Base-by-base conservation (phyloP, 2,113 vertebrate genomes). In the Brachyhypopomus gauderio region DNA sequence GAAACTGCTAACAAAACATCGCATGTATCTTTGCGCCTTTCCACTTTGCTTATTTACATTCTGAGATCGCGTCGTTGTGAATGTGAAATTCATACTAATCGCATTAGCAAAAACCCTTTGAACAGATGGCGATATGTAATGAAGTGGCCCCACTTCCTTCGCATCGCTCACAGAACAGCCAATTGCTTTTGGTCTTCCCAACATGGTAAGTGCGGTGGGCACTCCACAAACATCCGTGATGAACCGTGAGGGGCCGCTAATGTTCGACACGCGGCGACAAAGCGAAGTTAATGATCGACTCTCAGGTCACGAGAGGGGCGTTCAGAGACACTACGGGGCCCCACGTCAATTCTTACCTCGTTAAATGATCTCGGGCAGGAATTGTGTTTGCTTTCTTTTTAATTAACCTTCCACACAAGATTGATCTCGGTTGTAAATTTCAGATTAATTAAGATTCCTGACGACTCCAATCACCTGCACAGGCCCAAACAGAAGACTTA, bases 251-350 rank as follows among this genome's bases (percentile, higher is more conserved):
- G 67, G 22, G 1, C 70, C 55, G 48, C 23, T 25, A 66, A n/a
- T 34, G 59, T 74, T 64, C 36, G 71, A 70, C 71, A 74, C 79
- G 22, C 72, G 36, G 67, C 79, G 41, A 34, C 27, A 58, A 81
- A 74, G 62, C 27, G 58, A 75, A 81, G 79, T 81, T 81, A 81
- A 81, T 81, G 48, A 75, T 81, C 34, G 16, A 60, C 48, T 75
- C 5, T 14, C 7, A 34, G 60, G 48, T 72, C 48, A 25, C 9
- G 7, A 52, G 41, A 23, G 45, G 58, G 62, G 64, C 30, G 23
- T 74, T 81, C n/a, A 58, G 79, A 62, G 79, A 75, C 45, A 0
- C 59, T 30, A 41, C 71, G n/a, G 0, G 9, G 17, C 79, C 60
- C 34, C 60, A 4, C 0, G 60, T 66, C 62, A 58, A 67, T 81